Evolutionary conservation across 2,113 vertebrate genomes (phyloP), one percentile per base, ranked within the genome.

Genomic region (Geococcyx californianus): DNA sequence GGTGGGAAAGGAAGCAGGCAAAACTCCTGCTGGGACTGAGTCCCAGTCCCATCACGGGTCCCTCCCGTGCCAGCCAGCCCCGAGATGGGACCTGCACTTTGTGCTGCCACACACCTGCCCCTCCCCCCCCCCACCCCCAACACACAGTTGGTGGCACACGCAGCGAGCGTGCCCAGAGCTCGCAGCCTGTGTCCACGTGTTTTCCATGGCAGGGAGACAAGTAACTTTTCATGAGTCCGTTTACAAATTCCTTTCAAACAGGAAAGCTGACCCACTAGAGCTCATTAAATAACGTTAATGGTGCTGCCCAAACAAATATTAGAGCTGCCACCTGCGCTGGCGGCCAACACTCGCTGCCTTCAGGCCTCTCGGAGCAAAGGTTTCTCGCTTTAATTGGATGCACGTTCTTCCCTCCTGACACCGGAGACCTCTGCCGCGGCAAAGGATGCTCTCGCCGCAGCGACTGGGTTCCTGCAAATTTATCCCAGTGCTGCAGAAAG

Each of bases 161-260:
- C n/a, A n/a, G n/a, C n/a, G n/a, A n/a, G n/a, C n/a, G n/a, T n/a
- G n/a, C n/a, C n/a, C n/a, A n/a, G n/a, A n/a, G n/a, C n/a, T 66
- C 4, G 0, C 72, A 40, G 33, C 34, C n/a, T 3, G 0, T 9
- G 28, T 23, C 77, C 75, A 3, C 1, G 6, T 45, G 47, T 67
- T 68, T 83, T 87, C 74, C 49, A 1, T 23, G 82, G 78, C 87
- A 34, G 33, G 56, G 18, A 64, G 8, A 87, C 67, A 79, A 84
- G 47, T 1, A 58, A 78, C 66, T 91, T 96, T 82, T 97, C 90
- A 62, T 29, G 38, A 83, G 56, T 38, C 51, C 33, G 0, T 74
- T 86, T 70, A 34, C 7, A 5, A 92, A 84, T 94, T 67, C 82
- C 85, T 70, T 58, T 42, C 18, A 16, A 66, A 25, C 36, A 19